Percentiles rank a stretch among this genome's conserved stretches.
Conservation (phyloP, 2,113 vertebrate genomes). For the Hydrolagus affinis region DNA sequence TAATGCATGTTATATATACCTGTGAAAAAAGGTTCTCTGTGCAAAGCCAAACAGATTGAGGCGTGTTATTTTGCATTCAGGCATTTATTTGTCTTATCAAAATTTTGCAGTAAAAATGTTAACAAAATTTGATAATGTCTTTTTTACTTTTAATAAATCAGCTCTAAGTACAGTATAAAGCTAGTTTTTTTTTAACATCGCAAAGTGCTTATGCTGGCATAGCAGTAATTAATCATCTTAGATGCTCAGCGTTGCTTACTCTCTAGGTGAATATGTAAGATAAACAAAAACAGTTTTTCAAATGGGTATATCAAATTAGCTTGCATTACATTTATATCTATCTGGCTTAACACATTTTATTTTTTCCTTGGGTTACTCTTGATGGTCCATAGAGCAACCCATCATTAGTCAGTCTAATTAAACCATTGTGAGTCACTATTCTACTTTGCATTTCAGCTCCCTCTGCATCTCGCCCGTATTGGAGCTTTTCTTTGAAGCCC, state of each 20-base stretch:
- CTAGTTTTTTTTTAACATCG: no score
- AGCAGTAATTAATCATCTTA: neutral
- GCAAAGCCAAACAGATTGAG: no score
- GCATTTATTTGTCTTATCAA: no score
- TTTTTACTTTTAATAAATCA: no score
- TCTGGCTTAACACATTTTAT: neutral
- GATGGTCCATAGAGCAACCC: neutral
- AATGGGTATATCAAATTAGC: no score
- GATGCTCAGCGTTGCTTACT: neutral
- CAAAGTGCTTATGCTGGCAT: neutral
- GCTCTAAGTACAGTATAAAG: no score
- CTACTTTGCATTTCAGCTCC: conserved; percentile 5
- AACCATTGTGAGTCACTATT: neutral
- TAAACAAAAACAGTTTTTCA: neutral
- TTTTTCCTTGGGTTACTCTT: no score
- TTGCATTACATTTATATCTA: neutral
- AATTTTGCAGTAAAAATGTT: no score
- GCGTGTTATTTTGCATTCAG: no score
- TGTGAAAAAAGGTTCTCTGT: no score
- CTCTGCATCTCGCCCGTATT: neutral
- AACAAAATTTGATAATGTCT: no score
- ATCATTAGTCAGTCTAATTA: conserved; percentile 2
- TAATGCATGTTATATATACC: no score
- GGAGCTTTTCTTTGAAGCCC: neutral
- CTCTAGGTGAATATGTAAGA: neutral